Percentiles rank a stretch among this genome's conserved stretches.
These are phyloP conservation scores for Turdus rufiventris DNA, from an alignment of 2,113 vertebrate species.

Conservation along the genomic window DNA sequence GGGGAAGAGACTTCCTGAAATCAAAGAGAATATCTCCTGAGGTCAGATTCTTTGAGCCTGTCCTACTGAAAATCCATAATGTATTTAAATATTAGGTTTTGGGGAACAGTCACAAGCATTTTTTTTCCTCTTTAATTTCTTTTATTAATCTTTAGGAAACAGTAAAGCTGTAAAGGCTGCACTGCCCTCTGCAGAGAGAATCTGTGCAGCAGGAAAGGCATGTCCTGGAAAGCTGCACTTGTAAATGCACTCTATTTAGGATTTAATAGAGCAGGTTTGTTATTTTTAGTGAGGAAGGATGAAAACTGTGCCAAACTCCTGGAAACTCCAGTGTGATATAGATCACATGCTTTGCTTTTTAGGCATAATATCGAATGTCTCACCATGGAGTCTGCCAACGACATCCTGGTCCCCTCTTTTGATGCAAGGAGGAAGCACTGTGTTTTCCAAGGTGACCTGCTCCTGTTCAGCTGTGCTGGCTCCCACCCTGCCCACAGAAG, in stretches of 20 bases:
- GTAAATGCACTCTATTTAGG: background rate
- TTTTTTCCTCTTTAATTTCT: background rate
- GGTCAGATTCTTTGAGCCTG: background rate
- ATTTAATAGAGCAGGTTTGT: background rate
- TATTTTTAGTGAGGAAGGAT: background rate
- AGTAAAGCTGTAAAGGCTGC: background rate
- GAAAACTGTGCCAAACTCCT: background rate
- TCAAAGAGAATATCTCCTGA: background rate
- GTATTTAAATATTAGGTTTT: background rate
- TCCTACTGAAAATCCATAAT: background rate
- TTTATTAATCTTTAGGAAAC: background rate
- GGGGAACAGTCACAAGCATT: background rate
- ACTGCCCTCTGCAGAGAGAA: slow-evolving; percentile 51
- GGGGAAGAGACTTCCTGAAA: background rate
- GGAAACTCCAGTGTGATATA: background rate
- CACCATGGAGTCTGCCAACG: slow-evolving; percentile 84
- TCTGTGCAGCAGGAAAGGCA: background rate
- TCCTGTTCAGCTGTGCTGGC: slow-evolving; percentile 96
- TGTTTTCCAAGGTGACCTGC: slow-evolving; percentile 91
- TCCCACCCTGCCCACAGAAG: slow-evolving; percentile 82
- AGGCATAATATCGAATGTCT: slow-evolving; percentile 89
- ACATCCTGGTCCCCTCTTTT: slow-evolving; percentile 90
- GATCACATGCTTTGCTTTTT: background rate
- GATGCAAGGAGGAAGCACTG: slow-evolving; percentile 85
- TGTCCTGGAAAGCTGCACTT: background rate